Conservation (phyloP, 37 sponge, comb jelly and placozoan genomes). For the Halichondria panicea region DNA sequence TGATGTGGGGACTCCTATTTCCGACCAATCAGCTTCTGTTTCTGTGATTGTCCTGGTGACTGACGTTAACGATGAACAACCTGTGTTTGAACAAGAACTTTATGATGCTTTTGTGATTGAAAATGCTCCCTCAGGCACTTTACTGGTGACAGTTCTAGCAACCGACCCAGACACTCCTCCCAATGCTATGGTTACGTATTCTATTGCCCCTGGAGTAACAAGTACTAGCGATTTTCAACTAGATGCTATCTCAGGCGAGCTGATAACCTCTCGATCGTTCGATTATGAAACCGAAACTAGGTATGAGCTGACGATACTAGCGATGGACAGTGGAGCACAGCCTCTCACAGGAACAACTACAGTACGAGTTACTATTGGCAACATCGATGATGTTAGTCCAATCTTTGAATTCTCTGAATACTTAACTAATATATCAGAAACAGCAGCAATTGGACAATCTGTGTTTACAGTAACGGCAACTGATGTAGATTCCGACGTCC, state of each 20-base stretch:
- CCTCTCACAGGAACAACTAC: slow-evolving; percentile 8
- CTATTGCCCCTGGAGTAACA: neutral
- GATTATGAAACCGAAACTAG: slow-evolving; percentile 29
- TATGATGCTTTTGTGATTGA: slow-evolving; percentile 40
- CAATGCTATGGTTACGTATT: slow-evolving; percentile 34
- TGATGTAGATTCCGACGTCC: slow-evolving; percentile 34
- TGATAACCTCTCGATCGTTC: slow-evolving; percentile 10
- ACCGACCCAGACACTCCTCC: slow-evolving; percentile 37
- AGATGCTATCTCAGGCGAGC: slow-evolving; percentile 28
- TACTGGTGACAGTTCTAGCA: slow-evolving; percentile 19
- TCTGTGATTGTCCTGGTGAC: slow-evolving; percentile 17
- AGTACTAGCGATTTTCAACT: neutral
- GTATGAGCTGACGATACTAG: slow-evolving; percentile 33
- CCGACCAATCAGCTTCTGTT: slow-evolving; percentile 38
- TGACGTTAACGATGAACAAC: slow-evolving; percentile 63
- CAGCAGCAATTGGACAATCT: neutral
- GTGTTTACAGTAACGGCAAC: slow-evolving; percentile 38
- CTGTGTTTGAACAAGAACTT: slow-evolving; percentile 18
- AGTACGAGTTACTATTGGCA: slow-evolving; percentile 24
- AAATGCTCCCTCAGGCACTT: slow-evolving; percentile 17
- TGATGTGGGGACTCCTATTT: slow-evolving; percentile 24
- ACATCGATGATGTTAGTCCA: slow-evolving; percentile 57
- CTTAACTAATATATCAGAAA: slow-evolving; percentile 23
- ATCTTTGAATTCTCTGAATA: slow-evolving; percentile 14
- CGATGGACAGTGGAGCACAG: slow-evolving; percentile 47